A percentile compares a stretch with the other conserved stretches of the same genome.
Conservation (phyloP, 2,888 invertebrate genomes). For the Digitonthophagus gazella region DNA sequence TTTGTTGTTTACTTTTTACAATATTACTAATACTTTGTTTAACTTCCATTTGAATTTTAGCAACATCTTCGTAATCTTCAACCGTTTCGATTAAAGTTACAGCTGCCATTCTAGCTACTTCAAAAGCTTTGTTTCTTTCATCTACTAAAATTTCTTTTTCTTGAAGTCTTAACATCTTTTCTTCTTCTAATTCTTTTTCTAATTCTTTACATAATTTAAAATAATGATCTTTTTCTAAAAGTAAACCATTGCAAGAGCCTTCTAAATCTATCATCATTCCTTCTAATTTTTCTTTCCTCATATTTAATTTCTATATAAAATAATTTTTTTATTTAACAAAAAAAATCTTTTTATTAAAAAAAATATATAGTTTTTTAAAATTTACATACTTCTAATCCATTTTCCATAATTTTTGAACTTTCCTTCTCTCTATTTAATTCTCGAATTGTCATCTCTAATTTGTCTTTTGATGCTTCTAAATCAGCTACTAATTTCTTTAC, state of each 20-base stretch:
- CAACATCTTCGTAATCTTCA: conserved; percentile 43
- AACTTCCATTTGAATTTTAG: conserved; percentile 41
- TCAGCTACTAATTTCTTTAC: background rate
- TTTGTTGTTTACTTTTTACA: conserved; percentile 19
- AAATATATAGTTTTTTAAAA: no score
- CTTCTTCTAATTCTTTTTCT: conserved; percentile 18
- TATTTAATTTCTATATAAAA: conserved; percentile 23
- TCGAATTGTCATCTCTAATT: background rate
- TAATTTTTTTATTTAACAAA: no score
- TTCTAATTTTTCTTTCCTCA: conserved; percentile 20
- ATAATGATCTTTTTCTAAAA: conserved; percentile 11
- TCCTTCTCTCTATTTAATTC: conserved; percentile 1
- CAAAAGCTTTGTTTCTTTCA: conserved; percentile 43
- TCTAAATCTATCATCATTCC: conserved; percentile 20
- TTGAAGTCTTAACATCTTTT: conserved; percentile 21
- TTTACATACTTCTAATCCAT: background rate
- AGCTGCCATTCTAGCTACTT: conserved; percentile 45
- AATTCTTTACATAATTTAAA: conserved; percentile 2
- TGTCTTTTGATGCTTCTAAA: background rate
- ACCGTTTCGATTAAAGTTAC: conserved; percentile 45
- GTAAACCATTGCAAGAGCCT: conserved; percentile 14
- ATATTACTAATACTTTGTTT: conserved; percentile 42
- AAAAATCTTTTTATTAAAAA: background rate
- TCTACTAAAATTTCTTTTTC: conserved; percentile 25
- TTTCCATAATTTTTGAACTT: background rate